A percentile compares a stretch with the other conserved stretches of the same genome.
phyloP scores from a whole-genome alignment of 2,888 invertebrate genomes.

The Notocelia uddmanniana region DNA sequence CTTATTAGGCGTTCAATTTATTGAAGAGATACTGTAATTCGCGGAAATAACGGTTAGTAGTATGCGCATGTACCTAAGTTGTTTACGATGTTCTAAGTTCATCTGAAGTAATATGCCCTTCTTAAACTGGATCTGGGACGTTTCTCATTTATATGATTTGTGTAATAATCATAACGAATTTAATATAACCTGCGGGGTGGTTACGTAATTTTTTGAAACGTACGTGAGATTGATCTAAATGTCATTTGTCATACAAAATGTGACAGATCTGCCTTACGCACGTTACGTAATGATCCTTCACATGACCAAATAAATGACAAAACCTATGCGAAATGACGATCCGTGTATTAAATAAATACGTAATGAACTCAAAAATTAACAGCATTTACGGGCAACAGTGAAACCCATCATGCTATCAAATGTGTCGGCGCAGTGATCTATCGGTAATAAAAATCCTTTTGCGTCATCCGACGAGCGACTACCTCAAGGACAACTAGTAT shows the following conservation, averaged over 20 bases:
- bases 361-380: slow-evolving; percentile 8
- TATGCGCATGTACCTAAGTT: background rate
- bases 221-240: no score
- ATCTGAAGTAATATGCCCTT: background rate
- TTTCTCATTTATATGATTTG: background rate
- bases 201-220: no score
- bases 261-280: no score
- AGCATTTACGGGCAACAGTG: background rate
- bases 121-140: background rate
- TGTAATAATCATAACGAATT: no score
- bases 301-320: no score
- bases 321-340: no score
- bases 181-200: no score
- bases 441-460: slow-evolving; percentile 35
- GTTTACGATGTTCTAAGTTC: background rate
- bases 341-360: background rate
- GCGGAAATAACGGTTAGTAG: background rate
- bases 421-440: slow-evolving; percentile 26
- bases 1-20: background rate
- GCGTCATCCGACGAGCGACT: slow-evolving; percentile 23
- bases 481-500: slow-evolving; percentile 17
- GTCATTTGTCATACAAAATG: no score
- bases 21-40: background rate
- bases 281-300: no score
- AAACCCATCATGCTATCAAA: slow-evolving; percentile 17